phyloP scores from a whole-genome alignment of 2,888 invertebrate genomes.

The Baronia brevicornis region DNA sequence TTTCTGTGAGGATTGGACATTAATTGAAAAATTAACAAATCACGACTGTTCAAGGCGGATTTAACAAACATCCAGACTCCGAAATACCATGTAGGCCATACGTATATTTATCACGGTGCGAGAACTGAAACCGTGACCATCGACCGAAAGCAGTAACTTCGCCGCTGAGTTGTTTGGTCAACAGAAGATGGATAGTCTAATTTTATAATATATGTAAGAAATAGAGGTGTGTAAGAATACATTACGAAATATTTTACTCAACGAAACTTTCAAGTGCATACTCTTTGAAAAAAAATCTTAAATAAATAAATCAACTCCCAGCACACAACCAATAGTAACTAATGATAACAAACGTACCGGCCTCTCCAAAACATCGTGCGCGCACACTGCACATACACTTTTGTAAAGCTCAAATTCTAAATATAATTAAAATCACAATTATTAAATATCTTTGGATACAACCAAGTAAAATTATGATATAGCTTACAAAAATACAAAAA shows the following conservation, averaged over 20 bases:
- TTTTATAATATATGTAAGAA: too few species aligned
- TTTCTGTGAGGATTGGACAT: too few species aligned
- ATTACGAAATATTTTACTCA: background rate
- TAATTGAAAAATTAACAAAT: too few species aligned
- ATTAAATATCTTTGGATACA: constrained; percentile 73
- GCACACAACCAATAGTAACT: constrained; percentile 31
- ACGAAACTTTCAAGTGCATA: constrained; percentile 12
- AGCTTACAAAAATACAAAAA: constrained; percentile 72
- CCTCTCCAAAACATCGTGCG: constrained; percentile 35
- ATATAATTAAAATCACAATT: constrained; percentile 69
- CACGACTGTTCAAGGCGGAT: too few species aligned
- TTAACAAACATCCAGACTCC: too few species aligned
- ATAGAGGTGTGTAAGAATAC: too few species aligned
- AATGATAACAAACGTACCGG: constrained; percentile 46
- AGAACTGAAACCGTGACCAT: too few species aligned
- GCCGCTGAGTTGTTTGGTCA: too few species aligned
- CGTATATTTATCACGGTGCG: too few species aligned
- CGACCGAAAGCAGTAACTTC: too few species aligned
- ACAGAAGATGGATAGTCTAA: too few species aligned
- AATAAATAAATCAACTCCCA: constrained; percentile 23
- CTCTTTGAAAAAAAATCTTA: constrained; percentile 19
- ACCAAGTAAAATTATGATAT: constrained; percentile 66
- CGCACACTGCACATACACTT: constrained; percentile 61
- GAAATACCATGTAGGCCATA: too few species aligned
- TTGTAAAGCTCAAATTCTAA: constrained; percentile 64